Evolutionary conservation across 2,797 vertebrate genomes (phyloP), one percentile per base, ranked within the genome.

Genomic region (Crax fasciolata): DNA sequence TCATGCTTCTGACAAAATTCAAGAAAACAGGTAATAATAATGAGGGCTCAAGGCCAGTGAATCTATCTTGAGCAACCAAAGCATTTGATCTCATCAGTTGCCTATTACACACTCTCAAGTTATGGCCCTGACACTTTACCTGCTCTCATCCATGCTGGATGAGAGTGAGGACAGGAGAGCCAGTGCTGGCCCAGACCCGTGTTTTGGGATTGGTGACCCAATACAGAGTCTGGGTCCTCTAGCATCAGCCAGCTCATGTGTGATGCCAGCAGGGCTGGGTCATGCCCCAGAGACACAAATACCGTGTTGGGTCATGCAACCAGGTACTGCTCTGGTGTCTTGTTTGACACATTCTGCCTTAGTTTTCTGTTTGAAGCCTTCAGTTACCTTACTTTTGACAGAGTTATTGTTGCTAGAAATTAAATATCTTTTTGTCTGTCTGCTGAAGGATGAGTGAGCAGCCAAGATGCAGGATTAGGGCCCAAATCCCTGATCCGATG

Each of bases 71-170:
- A 13, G 11, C 18, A 67, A 48, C 27, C 10, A 15, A n/a, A 30
- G 1, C 6, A 1, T 12, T 27, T 73, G 24, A 16, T 43, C 19
- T 62, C 5, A 1, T 15, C 4, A 0, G 0, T n/a, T 76, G 25
- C 17, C 9, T 30, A 28, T 38, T 38, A 46, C 13, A 3, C 30
- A 17, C 35, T 68, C 44, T 65, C 20, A 18, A 35, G 11, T 4
- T 1, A 0, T 20, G 14, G 18, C 41, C 35, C 32, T 27, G 27
- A 14, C 16, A 17, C 20, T 59, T 52, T 48, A 28, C 20, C 30
- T 5, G 8, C 4, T 67, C 32, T 57, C 48, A 8, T 49, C 23
- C 11, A 10, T 32, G 20, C 24, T 66, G 20, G 3, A 0, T 44
- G 11, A 13, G 19, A 65, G 8, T 6, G n/a, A 68, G 57, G 54